Percentiles rank a stretch among this genome's conserved stretches.
phyloP scores from a whole-genome alignment of 1,140 invertebrate genomes.

The Musca vetustissima region DNA sequence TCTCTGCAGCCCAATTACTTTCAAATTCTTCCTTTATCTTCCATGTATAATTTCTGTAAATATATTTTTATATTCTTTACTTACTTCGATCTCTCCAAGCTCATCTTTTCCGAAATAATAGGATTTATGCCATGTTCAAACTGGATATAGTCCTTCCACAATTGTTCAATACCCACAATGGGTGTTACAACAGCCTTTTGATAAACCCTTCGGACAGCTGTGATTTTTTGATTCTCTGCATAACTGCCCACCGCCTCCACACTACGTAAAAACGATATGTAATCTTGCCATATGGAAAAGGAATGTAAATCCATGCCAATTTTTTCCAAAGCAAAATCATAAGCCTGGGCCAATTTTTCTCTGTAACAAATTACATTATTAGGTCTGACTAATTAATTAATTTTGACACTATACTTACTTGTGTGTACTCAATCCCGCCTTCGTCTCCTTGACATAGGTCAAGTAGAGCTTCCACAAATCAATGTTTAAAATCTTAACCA shows the following conservation, averaged over 20 bases:
- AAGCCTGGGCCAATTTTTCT: slow-evolving; percentile 99
- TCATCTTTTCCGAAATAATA: slow-evolving; percentile 80
- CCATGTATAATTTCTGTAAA: too few species aligned
- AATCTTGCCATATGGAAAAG: slow-evolving; percentile 96
- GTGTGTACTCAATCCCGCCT: slow-evolving; percentile 88
- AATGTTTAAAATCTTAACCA: slow-evolving; percentile 98
- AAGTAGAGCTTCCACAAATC: slow-evolving; percentile 98
- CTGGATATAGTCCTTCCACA: slow-evolving; percentile 98
- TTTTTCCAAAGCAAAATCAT: slow-evolving; percentile 98
- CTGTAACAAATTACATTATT: slow-evolving; percentile 58
- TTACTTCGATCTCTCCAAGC: slow-evolving; percentile 57
- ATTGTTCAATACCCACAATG: slow-evolving; percentile 94
- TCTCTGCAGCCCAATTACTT: neutral
- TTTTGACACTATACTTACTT: slow-evolving; percentile 69
- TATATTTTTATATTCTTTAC: neutral
- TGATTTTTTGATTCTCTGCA: slow-evolving; percentile 99
- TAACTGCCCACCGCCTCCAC: slow-evolving; percentile 98
- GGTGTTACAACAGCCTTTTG: slow-evolving; percentile 95
- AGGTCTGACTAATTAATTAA: too few species aligned
- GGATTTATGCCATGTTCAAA: slow-evolving; percentile 95
- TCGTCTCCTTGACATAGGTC: slow-evolving; percentile 97
- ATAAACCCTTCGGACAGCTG: slow-evolving; percentile 95
- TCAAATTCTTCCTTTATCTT: neutral
- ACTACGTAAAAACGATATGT: slow-evolving; percentile 95
- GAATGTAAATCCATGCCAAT: slow-evolving; percentile 98